A percentile compares a stretch with the other conserved stretches of the same genome.
These are phyloP conservation scores for Eptesicus fuscus DNA, from an alignment of 2,113 vertebrate species.

Conservation along the genomic window DNA sequence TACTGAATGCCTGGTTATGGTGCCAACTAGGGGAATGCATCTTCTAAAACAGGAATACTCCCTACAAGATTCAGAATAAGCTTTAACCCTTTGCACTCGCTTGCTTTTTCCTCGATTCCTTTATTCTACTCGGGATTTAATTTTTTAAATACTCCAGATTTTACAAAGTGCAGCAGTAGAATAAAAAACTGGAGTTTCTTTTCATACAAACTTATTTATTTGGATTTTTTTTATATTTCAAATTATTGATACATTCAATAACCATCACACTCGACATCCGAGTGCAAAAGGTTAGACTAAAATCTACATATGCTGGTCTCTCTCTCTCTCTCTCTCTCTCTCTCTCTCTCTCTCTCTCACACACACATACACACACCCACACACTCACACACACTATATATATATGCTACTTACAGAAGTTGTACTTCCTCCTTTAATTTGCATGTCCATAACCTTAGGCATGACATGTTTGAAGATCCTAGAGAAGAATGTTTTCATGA, in stretches of 20 bases:
- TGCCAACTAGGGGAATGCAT: not conserved
- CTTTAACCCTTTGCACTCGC: too few relatives aligned
- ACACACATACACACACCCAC: not conserved
- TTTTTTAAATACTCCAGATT: too few relatives aligned
- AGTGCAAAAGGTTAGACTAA: too few relatives aligned
- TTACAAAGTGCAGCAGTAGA: too few relatives aligned
- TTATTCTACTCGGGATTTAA: too few relatives aligned
- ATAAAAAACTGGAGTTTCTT: too few relatives aligned
- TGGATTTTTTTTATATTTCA: too few relatives aligned
- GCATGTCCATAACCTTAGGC: not conserved
- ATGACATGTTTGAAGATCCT: not conserved
- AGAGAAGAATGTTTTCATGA: not conserved
- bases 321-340: not conserved
- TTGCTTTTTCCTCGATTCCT: too few relatives aligned
- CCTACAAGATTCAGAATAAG: not conserved
- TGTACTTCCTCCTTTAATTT: not conserved
- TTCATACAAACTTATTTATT: too few relatives aligned
- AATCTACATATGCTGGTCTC: not conserved
- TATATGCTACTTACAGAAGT: not conserved
- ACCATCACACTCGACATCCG: too few relatives aligned
- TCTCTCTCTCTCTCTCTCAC: not conserved
- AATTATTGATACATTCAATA: too few relatives aligned
- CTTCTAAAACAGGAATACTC: rapidly evolving
- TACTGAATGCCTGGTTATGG: not conserved
- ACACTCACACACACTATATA: not conserved